Percentiles rank a stretch among this genome's conserved stretches.
Evolutionary conservation across 2,113 vertebrate species (phyloP).

Genomic region (Galemys pyrenaicus): DNA sequence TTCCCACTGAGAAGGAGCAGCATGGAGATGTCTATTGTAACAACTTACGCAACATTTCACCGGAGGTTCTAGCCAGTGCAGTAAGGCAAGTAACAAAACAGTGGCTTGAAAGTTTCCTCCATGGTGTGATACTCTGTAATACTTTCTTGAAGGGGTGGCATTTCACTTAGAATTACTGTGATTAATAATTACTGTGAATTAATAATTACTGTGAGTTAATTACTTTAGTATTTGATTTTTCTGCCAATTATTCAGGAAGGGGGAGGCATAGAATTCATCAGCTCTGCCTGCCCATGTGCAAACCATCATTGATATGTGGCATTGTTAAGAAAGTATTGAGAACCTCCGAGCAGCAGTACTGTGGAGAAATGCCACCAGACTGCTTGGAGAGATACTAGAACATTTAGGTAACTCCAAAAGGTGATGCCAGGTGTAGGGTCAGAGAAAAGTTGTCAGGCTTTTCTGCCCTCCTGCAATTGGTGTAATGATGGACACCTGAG

Average conservation of each 20-base stretch:
- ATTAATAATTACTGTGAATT: background rate
- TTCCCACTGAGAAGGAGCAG: background rate
- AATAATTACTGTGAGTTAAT: background rate
- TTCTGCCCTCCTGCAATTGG: no score
- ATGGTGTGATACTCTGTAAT: background rate
- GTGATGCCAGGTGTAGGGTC: no score
- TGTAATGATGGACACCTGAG: no score
- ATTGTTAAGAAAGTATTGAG: background rate
- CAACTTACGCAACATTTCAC: background rate
- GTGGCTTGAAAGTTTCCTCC: background rate
- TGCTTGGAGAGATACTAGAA: slow-evolving; percentile 20
- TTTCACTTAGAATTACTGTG: background rate
- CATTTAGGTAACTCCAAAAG: background rate
- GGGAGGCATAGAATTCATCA: background rate
- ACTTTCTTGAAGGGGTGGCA: background rate
- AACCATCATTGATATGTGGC: background rate
- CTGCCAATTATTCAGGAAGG: background rate
- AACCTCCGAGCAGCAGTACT: background rate
- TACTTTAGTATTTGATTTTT: background rate
- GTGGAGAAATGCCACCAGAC: background rate
- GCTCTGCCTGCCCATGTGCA: background rate
- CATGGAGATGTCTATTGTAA: background rate
- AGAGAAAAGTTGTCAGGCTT: no score
- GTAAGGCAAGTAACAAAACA: background rate
- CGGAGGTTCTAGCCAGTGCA: background rate